phyloP scores from a whole-genome alignment of 1,140 invertebrate genomes.

The Zelostemma sp. region DNA sequence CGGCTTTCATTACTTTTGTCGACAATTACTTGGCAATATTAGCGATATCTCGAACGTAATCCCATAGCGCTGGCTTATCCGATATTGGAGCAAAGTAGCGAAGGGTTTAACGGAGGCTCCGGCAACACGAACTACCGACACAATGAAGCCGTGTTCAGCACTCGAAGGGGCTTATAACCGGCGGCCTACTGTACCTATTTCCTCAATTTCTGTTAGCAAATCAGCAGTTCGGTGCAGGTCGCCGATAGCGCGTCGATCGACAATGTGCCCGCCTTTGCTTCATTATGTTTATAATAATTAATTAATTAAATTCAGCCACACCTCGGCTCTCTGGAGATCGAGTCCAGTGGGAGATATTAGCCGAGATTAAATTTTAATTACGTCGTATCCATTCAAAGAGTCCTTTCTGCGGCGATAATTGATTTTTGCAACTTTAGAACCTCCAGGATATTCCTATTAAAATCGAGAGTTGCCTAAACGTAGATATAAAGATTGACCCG shows the following conservation, averaged over 20 bases:
- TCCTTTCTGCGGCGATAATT: constrained; percentile 36
- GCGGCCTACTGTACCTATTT: constrained; percentile 57
- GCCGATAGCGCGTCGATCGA: constrained; percentile 53
- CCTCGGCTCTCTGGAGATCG: constrained; percentile 28
- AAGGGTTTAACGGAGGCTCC: constrained; percentile 38
- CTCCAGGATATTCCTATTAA: no score
- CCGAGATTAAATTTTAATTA: constrained; percentile 50
- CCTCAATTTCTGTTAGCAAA: constrained; percentile 62
- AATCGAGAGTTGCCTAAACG: no score
- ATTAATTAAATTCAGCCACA: constrained; percentile 60
- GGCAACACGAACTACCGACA: constrained; percentile 28
- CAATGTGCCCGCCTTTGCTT: constrained; percentile 58
- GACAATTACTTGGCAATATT: constrained; percentile 11
- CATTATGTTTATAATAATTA: constrained; percentile 66
- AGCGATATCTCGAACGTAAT: constrained; percentile 13
- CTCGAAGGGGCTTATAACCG: constrained; percentile 51
- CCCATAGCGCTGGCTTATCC: constrained; percentile 1
- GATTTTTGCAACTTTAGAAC: constrained; percentile 31
- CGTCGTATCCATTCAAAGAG: constrained; percentile 33
- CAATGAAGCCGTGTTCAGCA: constrained; percentile 49
- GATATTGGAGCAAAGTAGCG: constrained; percentile 5
- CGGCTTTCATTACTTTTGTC: no score
- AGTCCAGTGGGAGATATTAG: constrained; percentile 44
- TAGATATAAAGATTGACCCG: no score
- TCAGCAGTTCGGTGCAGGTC: constrained; percentile 53